Base-by-base conservation (phyloP, 2,888 invertebrate species). In the Dynastes tityus region DNA sequence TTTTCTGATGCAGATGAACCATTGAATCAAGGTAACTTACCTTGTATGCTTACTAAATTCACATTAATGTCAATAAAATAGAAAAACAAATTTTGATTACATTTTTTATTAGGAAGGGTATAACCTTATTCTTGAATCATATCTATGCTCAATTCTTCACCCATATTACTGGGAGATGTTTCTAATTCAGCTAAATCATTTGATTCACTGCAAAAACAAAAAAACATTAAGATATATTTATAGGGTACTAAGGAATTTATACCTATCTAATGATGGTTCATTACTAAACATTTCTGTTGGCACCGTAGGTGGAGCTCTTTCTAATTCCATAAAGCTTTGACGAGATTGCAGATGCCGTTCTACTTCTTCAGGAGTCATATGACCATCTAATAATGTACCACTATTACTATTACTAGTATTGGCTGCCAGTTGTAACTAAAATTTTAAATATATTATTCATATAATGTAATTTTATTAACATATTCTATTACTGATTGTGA, bases 271-370 rank as follows among this genome's bases (percentile, higher is more conserved):
- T 1, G 97, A 96, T 75, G 96, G 96, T 85, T 97, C 97, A 89
- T 97, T 97, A 89, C 97, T 97, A 86, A 98, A 97, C 94, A 97
- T 96, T 89, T 97, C 97, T 58, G 95, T 95, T 3, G 97, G 97
- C 40, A 97, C 95, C 11, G 96, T 96, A 0, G 96, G 94, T 0
- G 97, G 96, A 45, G 97, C 95, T 83, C 95, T 92, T 87, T 97
- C 97, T 81, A 96, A 89, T 88, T 96, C 95, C 89, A 95, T 89
- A 86, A 95, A 93, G 32, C 94, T 93, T 84, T 95, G 95, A 16
- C 95, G 91, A 13, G 96, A 95, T 87, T 97, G 97, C 80, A 97
- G 89, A 87, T 97, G 97, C 55, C 96, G 91, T 87, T 97, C 96
- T 6, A 97, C 95, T 88, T 97, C 97, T 86, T 97, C 97, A 0